These are phyloP conservation scores for Luidia sarsii DNA, from an alignment of 53 echinoderm and acorn worm species.

Conservation along the genomic window DNA sequence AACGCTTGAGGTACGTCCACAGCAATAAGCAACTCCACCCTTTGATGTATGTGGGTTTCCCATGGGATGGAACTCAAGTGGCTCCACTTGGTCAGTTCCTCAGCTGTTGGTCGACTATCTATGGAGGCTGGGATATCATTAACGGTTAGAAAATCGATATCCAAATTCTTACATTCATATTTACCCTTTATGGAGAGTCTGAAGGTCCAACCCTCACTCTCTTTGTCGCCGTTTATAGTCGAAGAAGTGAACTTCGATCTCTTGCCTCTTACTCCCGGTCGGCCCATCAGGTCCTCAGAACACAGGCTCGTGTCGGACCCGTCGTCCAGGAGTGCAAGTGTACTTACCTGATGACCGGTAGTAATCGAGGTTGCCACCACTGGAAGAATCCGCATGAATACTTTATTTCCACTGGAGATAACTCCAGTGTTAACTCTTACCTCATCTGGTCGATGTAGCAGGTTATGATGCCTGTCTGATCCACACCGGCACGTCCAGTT, in stretches of 20 bases:
- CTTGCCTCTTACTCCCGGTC: constrained; percentile 42
- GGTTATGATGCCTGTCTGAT: constrained; percentile 43
- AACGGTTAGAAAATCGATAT: constrained; percentile 49
- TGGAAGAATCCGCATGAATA: constrained; percentile 60
- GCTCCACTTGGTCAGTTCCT: constrained; percentile 40
- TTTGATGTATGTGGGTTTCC: constrained; percentile 9
- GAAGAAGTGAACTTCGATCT: constrained; percentile 47
- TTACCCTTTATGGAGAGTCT: constrained; percentile 41
- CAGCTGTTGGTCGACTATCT: constrained; percentile 17
- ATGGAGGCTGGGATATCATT: constrained; percentile 31
- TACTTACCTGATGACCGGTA: constrained; percentile 57
- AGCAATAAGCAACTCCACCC: constrained; percentile 50
- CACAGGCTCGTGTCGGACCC: constrained; percentile 62
- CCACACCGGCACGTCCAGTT: constrained; percentile 57
- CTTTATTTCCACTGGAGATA: constrained; percentile 54
- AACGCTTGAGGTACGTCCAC: constrained; percentile 55
- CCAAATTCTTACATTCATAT: constrained; percentile 28
- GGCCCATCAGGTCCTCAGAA: constrained; percentile 41
- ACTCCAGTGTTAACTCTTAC: constrained; percentile 44
- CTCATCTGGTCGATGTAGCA: constrained; percentile 31
- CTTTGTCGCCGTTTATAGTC: constrained; percentile 46
- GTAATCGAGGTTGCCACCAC: constrained; percentile 27
- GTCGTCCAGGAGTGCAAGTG: constrained; percentile 53
- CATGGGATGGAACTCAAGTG: constrained; percentile 51
- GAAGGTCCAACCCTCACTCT: constrained; percentile 54